Percentiles rank a stretch among this genome's conserved stretches.
phyloP scores from a whole-genome alignment of 2,113 vertebrate genomes.

The Taurulus bubalis region DNA sequence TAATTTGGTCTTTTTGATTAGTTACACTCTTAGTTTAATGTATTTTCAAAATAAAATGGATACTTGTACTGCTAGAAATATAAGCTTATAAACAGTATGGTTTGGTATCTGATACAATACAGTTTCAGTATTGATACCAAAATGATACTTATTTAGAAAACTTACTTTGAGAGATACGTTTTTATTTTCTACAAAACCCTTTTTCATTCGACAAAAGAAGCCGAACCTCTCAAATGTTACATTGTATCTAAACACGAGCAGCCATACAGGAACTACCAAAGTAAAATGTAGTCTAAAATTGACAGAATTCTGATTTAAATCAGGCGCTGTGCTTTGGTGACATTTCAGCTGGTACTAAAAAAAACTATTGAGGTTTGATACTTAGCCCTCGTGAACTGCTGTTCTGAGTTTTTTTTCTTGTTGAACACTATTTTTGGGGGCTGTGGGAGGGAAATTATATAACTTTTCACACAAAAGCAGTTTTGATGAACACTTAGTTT shows the following conservation, averaged over 20 bases:
- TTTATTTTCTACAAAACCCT: not conserved
- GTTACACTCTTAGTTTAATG: not conserved
- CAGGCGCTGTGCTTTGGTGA: not conserved
- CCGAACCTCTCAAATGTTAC: not conserved
- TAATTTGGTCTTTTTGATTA: not conserved
- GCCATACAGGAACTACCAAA: not conserved
- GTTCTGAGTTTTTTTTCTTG: not conserved
- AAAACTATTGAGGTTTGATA: not conserved
- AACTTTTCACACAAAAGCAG: not conserved
- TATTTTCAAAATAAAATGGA: not conserved
- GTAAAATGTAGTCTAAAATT: not conserved
- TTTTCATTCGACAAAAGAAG: not conserved
- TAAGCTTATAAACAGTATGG: not conserved
- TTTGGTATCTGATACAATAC: not conserved
- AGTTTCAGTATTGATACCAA: not conserved
- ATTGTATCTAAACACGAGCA: not conserved
- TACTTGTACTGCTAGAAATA: not conserved
- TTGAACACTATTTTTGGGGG: not conserved
- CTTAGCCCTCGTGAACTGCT: too few relatives aligned
- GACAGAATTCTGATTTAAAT: not conserved
- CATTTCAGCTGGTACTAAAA: not conserved
- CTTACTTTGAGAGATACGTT: not conserved
- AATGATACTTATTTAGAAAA: not conserved
- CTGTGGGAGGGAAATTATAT: not conserved
- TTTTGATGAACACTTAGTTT: not conserved